Evolutionary conservation across 2,888 invertebrate species (phyloP).

Genomic region (Drosophila melanosoma): DNA sequence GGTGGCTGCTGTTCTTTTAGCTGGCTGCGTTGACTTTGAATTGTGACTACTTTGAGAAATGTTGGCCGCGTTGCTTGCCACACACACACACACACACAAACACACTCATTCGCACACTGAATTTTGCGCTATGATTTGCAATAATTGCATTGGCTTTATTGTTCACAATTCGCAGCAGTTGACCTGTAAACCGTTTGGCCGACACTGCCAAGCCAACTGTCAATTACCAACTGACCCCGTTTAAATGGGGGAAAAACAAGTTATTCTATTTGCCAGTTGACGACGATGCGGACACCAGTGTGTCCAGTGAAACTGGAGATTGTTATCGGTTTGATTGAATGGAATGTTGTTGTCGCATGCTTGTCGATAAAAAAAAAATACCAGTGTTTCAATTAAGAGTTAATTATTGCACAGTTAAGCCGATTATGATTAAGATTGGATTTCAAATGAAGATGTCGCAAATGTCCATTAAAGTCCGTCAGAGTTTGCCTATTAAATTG

Average conservation of each 20-base stretch:
- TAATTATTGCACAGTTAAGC: conserved; percentile 32
- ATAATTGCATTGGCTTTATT: conserved; percentile 52
- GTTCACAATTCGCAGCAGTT: conserved; percentile 26
- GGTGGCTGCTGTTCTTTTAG: conserved; percentile 2
- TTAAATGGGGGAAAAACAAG: conserved; percentile 50
- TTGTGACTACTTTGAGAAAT: conserved; percentile 15
- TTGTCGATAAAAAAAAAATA: conserved; percentile 34
- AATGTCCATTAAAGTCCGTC: conserved; percentile 17
- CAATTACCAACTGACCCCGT: conserved; percentile 59
- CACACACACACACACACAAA: not conserved
- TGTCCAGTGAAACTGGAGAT: conserved; percentile 38
- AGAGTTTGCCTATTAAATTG: not conserved
- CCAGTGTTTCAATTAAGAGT: conserved; percentile 50
- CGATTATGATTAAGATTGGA: conserved; percentile 21
- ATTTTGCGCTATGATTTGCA: conserved; percentile 31
- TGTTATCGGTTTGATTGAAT: conserved; percentile 51
- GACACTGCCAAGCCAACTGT: conserved; percentile 40
- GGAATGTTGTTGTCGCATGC: conserved; percentile 41
- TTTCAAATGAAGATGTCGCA: conserved; percentile 42
- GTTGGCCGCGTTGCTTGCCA: conserved; percentile 20
- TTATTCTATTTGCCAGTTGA: conserved; percentile 47
- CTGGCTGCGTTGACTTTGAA: not conserved
- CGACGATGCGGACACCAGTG: conserved; percentile 40
- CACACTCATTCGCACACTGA: not conserved
- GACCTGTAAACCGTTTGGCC: conserved; percentile 65